phyloP scores from a whole-genome alignment of 2,113 vertebrate genomes.

The Dolichallabes microphthalmus region DNA sequence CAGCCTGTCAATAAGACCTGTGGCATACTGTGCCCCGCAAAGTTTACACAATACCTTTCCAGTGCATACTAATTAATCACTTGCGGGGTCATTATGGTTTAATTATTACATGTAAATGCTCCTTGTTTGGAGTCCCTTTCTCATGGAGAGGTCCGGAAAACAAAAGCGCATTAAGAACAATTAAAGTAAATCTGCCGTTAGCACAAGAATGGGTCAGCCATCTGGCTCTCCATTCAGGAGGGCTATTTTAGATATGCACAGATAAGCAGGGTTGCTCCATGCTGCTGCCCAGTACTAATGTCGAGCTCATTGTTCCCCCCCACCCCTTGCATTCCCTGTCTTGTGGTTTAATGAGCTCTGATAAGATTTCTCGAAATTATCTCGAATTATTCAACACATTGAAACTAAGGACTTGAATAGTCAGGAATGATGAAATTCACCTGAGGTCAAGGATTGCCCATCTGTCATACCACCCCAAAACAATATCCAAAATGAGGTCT shows the following conservation, averaged over 20 bases:
- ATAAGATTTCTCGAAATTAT: slow-evolving; percentile 52
- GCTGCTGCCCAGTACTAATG: slow-evolving; percentile 39
- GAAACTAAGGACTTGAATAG: slow-evolving; percentile 32
- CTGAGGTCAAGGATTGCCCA: slow-evolving; percentile 12
- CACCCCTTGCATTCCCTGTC: slow-evolving; percentile 7
- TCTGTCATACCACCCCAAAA: neutral
- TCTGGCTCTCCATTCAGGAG: slow-evolving; percentile 66
- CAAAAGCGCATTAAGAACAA: slow-evolving; percentile 68
- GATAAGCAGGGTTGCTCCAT: slow-evolving; percentile 52
- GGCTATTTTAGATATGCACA: slow-evolving; percentile 57
- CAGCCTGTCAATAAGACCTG: slow-evolving; percentile 51
- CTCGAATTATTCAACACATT: slow-evolving; percentile 26
- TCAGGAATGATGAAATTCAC: slow-evolving; percentile 35
- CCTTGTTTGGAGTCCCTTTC: slow-evolving; percentile 65
- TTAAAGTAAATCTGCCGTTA: slow-evolving; percentile 69
- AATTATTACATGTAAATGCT: slow-evolving; percentile 78
- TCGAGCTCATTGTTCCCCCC: slow-evolving; percentile 25
- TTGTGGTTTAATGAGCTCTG: slow-evolving; percentile 26
- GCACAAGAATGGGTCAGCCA: slow-evolving; percentile 74
- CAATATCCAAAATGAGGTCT: neutral
- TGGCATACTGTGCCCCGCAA: slow-evolving; percentile 54
- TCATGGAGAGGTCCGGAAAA: slow-evolving; percentile 62
- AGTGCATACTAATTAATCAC: slow-evolving; percentile 72
- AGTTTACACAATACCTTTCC: slow-evolving; percentile 72
- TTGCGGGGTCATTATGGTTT: slow-evolving; percentile 74